These are phyloP conservation scores for Eilema depressum DNA, from an alignment of 2,888 invertebrate genomes.

Conservation along the genomic window DNA sequence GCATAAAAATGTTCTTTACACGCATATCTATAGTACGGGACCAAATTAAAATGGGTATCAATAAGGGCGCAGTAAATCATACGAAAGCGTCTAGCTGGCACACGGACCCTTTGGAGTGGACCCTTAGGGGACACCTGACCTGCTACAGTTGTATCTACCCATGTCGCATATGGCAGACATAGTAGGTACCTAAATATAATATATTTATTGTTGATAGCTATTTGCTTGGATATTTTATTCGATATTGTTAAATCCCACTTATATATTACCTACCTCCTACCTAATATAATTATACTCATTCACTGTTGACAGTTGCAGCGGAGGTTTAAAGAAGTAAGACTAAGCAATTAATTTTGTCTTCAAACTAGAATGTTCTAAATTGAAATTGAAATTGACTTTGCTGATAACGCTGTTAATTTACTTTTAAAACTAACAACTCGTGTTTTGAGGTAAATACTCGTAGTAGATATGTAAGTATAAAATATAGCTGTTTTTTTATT, in stretches of 20 bases:
- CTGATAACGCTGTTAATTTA: neutral
- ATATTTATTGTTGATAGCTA: constrained; percentile 15
- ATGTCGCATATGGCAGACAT: constrained; percentile 40
- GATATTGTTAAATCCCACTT: neutral
- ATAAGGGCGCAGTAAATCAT: constrained; percentile 81
- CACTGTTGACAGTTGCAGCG: neutral
- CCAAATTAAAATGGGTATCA: constrained; percentile 80
- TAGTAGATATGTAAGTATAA: neutral
- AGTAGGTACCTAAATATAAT: constrained; percentile 16
- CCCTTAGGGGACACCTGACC: constrained; percentile 75
- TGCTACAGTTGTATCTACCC: constrained; percentile 59
- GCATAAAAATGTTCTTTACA: constrained; percentile 25
- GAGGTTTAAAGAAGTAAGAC: neutral
- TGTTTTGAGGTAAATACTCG: neutral
- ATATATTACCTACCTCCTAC: neutral
- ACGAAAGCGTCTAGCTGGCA: constrained; percentile 73
- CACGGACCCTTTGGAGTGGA: constrained; percentile 76
- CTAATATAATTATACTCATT: no score
- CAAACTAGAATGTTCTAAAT: neutral
- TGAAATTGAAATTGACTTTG: neutral
- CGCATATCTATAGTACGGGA: constrained; percentile 41
- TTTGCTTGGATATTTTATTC: neutral
- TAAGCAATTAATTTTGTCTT: neutral
- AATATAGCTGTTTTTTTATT: neutral
- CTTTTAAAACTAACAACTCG: neutral